Evolutionary conservation across 30 jellyfish, hydroid and myxozoan species (phyloP), one percentile per base, ranked within the genome.

Genomic region (Aurelia aurita complex sp. Pacific): DNA sequence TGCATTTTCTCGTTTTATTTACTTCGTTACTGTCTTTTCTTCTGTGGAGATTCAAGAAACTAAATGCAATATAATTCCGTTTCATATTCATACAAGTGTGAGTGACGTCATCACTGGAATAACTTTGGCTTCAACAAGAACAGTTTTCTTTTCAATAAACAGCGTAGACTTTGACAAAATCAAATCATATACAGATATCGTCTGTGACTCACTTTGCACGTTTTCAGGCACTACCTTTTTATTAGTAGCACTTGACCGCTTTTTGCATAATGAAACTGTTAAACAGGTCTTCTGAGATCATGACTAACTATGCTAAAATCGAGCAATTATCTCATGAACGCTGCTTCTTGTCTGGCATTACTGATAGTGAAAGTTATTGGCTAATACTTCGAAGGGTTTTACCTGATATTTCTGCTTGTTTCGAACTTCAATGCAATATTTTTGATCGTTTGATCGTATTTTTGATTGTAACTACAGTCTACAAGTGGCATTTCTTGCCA

Each of bases 171-270:
- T 62, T 50, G 32, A 76, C 62, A 35, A 38, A 5, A 52, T 81
- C 35, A 81, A 52, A 15, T 40, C 54, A 52, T 81, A 57, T 35
- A 17, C 82, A 2, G 74, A 70, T 17, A 81, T 81, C 80, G 14
- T 55, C 23, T 70, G 80, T 66, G 80, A 67, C 57, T 6, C 68
- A 52, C 81, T 81, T 33, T 81, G 90, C 67, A 38, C 17, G 40
- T 81, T 81, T 69, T 81, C 90, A 10, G 90, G 76, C 10, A 29
- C 61, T 36, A 67, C 69, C 60, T 62, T 81, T 1, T 3, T 65
- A 9, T 64, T 69, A 7, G 67, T 81, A 11, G 90, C 90, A 51
- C 15, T 81, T 9, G 90, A 81, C 46, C 90, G 90, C 3, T 81
- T 43, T 75, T 67, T 81, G 15, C 90, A 81, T 75, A 81, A 23